Evolutionary conservation across 92 coral and sea anemone species (phyloP), one percentile per base, ranked within the genome.

Genomic region (Porites divaricata): DNA sequence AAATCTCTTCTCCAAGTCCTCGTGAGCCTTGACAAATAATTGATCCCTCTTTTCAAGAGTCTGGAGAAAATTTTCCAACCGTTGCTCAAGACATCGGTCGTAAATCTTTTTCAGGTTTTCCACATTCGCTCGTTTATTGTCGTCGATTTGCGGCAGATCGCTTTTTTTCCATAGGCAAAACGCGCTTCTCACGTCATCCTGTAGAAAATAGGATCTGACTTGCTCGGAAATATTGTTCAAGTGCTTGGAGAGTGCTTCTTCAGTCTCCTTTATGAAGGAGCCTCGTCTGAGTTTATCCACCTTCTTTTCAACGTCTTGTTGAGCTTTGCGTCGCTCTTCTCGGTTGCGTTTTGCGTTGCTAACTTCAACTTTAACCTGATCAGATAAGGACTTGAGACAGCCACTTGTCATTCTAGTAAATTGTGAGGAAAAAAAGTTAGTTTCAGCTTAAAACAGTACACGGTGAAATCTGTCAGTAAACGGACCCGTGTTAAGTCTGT

Each of bases 71-170:
- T 21, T 12, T 24, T 64, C 45, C 26, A 78, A 78, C 6, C 83
- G 83, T 9, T 78, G 26, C 17, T 64, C 49, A 23, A 78, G 24
- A 45, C 83, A 78, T 49, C 2, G 12, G 23, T 20, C 53, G 13
- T 11, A 66, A 6, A 10, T 53, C 48, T 51, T 21, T n/a, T 78
- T 78, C 41, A 64, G 2, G 23, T 78, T 24, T 6, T 4, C 53
- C 8, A 8, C 49, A 66, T 21, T 78, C 20, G 15, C 8, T 51
- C 23, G 15, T 63, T n/a, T 11, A 11, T 54, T 15, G 12, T 58
- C 57, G 17, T 77, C 70, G 19, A 62, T 35, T 0, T 25, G 52
- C n/a, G 81, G 81, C 81, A 77, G 56, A 12, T 77, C 81, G 1
- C 9, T 24, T 7, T 61, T 56, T 63, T 35, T 3, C 81, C 81